Conservation (phyloP, 92 coral and sea anemone species). For the Anthopleura xanthogrammica region DNA sequence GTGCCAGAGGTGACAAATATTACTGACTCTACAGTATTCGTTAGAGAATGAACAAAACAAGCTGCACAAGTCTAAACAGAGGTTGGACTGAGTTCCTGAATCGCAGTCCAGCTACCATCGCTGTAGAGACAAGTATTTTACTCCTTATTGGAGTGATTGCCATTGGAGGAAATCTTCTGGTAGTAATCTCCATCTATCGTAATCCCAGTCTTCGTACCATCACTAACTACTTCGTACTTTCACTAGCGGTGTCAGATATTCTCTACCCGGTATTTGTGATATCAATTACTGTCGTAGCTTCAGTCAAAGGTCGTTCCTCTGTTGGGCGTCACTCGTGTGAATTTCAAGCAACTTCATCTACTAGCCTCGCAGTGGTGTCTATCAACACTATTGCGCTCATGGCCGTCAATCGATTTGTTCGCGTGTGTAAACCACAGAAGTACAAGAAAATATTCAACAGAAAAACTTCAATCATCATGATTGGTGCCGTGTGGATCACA, state of each 20-base stretch:
- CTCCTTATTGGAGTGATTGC: neutral
- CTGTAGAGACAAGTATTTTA: neutral
- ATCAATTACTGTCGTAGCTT: neutral
- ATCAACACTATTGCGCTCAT: constrained; percentile 24
- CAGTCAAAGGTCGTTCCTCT: neutral
- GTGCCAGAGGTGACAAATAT: too few species aligned
- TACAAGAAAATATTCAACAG: constrained; percentile 27
- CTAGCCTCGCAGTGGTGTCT: neutral
- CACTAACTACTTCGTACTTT: constrained; percentile 1
- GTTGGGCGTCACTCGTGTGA: neutral
- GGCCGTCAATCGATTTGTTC: constrained; percentile 30
- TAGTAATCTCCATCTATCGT: constrained; percentile 6
- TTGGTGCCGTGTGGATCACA: constrained; percentile 13
- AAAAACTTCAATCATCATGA: constrained; percentile 8
- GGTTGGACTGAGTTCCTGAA: neutral
- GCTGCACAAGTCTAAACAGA: neutral
- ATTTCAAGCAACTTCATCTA: neutral
- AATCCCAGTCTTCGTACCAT: constrained; percentile 11
- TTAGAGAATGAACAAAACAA: neutral
- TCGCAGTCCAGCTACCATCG: neutral
- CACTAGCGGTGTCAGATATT: neutral
- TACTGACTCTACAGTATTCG: constrained; percentile 9
- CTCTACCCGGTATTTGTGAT: neutral
- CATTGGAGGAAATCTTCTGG: constrained; percentile 6
- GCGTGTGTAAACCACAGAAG: constrained; percentile 27